These are phyloP conservation scores for Ophion costatus DNA, from an alignment of 2,888 invertebrate genomes.

Conservation along the genomic window DNA sequence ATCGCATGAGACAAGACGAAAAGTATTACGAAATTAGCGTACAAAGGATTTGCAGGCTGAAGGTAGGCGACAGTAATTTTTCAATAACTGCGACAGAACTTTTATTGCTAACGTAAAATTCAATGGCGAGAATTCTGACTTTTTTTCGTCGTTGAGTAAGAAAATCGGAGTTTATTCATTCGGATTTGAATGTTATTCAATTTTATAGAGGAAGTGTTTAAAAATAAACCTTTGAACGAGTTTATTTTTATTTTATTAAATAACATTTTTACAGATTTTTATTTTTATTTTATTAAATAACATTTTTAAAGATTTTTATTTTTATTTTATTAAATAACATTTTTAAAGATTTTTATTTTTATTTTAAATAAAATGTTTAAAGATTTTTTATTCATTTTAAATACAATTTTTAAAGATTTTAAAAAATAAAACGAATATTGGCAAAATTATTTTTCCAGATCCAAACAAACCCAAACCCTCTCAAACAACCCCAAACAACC, in stretches of 20 bases:
- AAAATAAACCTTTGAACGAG: too few species aligned
- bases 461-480: too few species aligned
- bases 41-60: background rate
- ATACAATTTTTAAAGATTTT: too few species aligned
- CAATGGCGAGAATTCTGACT: background rate
- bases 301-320: too few species aligned
- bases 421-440: background rate
- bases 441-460: background rate
- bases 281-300: too few species aligned
- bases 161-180: background rate
- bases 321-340: too few species aligned
- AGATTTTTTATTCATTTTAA: too few species aligned
- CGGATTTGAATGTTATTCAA: background rate
- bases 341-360: too few species aligned
- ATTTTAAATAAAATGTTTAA: too few species aligned
- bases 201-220: background rate
- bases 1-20: slow-evolving; percentile 7
- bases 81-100: background rate
- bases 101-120: background rate
- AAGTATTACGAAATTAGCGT: background rate
- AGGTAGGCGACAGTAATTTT: background rate
- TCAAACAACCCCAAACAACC: too few species aligned
- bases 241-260: too few species aligned
- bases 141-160: background rate
- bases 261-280: too few species aligned